Conservation (phyloP, 2,797 vertebrate genomes). For the Alouatta caraya region DNA sequence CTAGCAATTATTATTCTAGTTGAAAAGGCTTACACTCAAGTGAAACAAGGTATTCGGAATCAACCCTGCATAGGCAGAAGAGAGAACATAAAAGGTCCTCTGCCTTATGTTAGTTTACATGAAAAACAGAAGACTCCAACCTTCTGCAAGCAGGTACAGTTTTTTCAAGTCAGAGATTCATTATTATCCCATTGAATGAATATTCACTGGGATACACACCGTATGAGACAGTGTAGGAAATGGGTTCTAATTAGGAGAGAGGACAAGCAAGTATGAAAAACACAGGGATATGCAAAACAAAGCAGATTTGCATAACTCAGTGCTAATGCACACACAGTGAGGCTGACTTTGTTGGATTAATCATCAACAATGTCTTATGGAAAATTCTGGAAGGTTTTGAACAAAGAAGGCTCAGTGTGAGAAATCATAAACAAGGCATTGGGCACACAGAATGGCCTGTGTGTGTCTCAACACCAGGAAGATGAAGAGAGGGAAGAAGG, state of each 20-base stretch:
- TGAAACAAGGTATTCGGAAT: not conserved
- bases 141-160: not conserved
- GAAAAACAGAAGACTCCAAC: not conserved
- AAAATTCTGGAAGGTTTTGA: constrained; percentile 13
- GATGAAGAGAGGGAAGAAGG: not conserved
- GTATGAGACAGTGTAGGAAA: not conserved
- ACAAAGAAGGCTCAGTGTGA: not conserved
- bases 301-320: not conserved
- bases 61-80: not conserved
- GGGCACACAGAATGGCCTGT: not conserved
- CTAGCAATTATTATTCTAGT: not conserved
- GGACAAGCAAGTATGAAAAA: constrained; percentile 9
- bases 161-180: constrained; percentile 12
- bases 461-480: not conserved
- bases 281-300: not conserved
- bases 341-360: not conserved
- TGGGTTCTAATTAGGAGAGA: not conserved
- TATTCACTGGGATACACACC: not conserved
- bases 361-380: not conserved
- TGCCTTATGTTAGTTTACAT: not conserved
- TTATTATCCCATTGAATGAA: not conserved
- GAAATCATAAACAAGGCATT: not conserved
- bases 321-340: not conserved
- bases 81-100: not conserved
- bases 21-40: not conserved